Evolutionary conservation across 2,113 vertebrate genomes (phyloP).

Genomic region (Solenodon paradoxus): DNA sequence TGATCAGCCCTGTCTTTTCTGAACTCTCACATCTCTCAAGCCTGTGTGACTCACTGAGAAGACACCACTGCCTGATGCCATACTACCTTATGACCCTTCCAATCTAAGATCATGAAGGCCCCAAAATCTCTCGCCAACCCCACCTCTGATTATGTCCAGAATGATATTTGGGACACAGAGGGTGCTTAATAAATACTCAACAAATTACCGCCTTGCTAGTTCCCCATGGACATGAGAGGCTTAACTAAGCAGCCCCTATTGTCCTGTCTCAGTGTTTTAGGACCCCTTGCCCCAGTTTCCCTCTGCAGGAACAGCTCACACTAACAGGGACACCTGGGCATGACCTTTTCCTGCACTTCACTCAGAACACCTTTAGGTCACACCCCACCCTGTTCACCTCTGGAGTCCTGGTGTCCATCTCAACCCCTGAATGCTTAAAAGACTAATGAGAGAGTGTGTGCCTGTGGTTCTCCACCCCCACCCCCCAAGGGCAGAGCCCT

Average conservation of each 20-base stretch:
- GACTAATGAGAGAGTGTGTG: neutral
- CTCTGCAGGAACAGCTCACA: neutral
- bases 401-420: neutral
- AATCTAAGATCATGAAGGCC: neutral
- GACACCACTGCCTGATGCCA: neutral
- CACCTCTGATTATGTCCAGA: neutral
- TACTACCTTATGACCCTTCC: neutral
- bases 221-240: neutral
- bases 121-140: neutral
- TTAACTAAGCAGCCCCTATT: neutral
- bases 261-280: neutral
- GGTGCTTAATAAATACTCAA: too few relatives aligned
- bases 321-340: accelerated
- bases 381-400: neutral
- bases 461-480: neutral
- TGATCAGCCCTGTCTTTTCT: neutral
- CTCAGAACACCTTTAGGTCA: neutral
- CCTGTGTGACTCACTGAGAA: neutral
- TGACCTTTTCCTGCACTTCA: neutral
- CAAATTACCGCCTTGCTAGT: neutral
- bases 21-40: neutral
- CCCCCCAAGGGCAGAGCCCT: neutral
- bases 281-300: neutral
- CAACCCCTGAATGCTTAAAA: neutral
- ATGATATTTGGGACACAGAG: neutral